Base-by-base conservation (phyloP, 2,888 invertebrate species). In the Ptycholaimellus sp. region DNA sequence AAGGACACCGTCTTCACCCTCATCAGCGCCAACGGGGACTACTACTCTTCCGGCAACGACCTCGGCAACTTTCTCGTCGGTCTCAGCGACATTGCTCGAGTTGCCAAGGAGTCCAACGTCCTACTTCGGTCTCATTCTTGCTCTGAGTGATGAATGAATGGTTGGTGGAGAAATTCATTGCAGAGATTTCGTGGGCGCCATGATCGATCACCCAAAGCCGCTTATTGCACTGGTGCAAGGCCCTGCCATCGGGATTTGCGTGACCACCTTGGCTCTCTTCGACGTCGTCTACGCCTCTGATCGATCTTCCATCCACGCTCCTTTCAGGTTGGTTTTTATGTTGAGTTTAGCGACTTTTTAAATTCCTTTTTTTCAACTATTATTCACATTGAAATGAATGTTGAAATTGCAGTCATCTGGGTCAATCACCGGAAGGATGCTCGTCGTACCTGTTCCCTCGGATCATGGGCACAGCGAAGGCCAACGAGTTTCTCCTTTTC, bases 261-360 rank as follows among this genome's bases (percentile, higher is more conserved):
- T 74, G 3, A 90, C 90, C 1, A 72, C 75, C 9, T 64, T 81
- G 35, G 74, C 73, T 0, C 65, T 90, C 1, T 82, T 74, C 63
- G 90, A 93, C 65, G 66, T 78, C 39, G 74, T 83, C 6, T 81
- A 79, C 66, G 77, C 81, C 37, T 70, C 73, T n/a, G 76, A 83
- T 47, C 71, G 65, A 59, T n/a, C n/a, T n/a, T n/a, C n/a, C n/a
- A n/a, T n/a, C n/a, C n/a, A n/a, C n/a, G n/a, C 78, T 76, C n/a
- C n/a, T n/a, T n/a, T n/a, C n/a, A n/a, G n/a, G n/a, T n/a, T n/a
- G n/a, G n/a, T n/a, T n/a, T n/a, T n/a, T n/a, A n/a, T n/a, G n/a
- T n/a, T n/a, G n/a, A n/a, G n/a, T n/a, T n/a, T n/a, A 78, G 77
- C 85, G 2, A 76, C 74, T 42, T 83, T 90, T 60, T 66, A 71